These are phyloP conservation scores for Cancer borealis DNA, from an alignment of 2,888 invertebrate species.

Conservation along the genomic window DNA sequence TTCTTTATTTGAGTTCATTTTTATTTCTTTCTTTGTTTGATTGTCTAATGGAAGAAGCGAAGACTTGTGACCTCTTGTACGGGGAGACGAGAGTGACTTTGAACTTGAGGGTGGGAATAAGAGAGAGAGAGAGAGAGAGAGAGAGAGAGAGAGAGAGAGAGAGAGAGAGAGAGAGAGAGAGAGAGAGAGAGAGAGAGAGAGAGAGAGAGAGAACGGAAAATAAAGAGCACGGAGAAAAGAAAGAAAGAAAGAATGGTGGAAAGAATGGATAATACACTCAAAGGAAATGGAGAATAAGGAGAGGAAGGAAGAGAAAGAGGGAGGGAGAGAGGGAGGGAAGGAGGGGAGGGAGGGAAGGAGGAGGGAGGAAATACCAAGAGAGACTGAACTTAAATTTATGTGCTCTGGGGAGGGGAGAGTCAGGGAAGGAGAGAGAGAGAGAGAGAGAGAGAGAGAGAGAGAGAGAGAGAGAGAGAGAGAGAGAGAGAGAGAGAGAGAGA, in stretches of 20 bases:
- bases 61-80: background rate
- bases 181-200: background rate
- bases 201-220: too few relatives aligned
- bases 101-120: too few relatives aligned
- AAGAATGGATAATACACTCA: too few relatives aligned
- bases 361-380: background rate
- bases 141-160: background rate
- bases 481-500: constrained; percentile 20
- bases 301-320: background rate
- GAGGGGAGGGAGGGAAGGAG: background rate
- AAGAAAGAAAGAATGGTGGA: too few relatives aligned
- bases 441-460: too few relatives aligned
- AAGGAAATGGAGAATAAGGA: background rate
- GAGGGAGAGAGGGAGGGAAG: background rate
- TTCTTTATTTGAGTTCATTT: background rate
- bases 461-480: constrained; percentile 20
- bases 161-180: background rate
- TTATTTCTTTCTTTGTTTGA: background rate
- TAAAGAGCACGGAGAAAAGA: too few relatives aligned
- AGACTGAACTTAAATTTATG: too few relatives aligned
- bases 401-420: too few relatives aligned
- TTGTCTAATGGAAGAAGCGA: constrained; percentile 4
- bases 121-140: constrained; percentile 20
- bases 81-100: background rate
- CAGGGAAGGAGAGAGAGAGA: too few relatives aligned